Base-by-base conservation (phyloP, 2,888 invertebrate genomes). In the Clepsis dumicolana region DNA sequence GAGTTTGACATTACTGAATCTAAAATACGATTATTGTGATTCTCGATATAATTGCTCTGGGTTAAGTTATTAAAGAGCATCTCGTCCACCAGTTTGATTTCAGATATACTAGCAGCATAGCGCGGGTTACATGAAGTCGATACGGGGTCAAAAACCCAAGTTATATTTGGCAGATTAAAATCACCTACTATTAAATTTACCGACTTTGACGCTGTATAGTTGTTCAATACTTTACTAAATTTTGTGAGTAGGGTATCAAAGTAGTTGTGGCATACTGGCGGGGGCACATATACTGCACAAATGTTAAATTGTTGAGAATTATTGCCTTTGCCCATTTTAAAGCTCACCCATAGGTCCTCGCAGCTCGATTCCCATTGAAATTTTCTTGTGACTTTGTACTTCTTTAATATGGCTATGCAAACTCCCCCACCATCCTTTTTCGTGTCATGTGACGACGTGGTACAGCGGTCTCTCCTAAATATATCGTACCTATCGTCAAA, bases 401-500 rank as follows among this genome's bases (percentile, higher is more conserved):
- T 52, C n/a, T 52, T 52, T 25, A 52, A 52, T 7, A 52, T 14
- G n/a, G 52, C 52, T 25, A 52, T 52, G n/a, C 52, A 52, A 10
- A 52, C 25, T 0, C 25, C 52, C 14, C 52, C 52, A 14, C 52
- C 52, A n/a, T 52, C 52, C 14, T 25, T 32, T 21, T 32, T 61
- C 27, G 25, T 18, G 4, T 21, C 27, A 16, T 29, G 18, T 4
- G 48, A 21, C 7, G 29, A 18, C 1, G 29, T 52, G 7, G 52
- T 52, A n/a, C 25, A 5, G 3, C 52, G 52, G n/a, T 52, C 52
- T 0, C 52, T 52, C 5, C 25, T 52, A 27, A 52, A 54, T 18
- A 54, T 16, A 54, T 54, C n/a, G 16, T 54, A 54, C 8, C 54
- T 54, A 10, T 25, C 52, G 2, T 52, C 52, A n/a, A 52, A 25